A percentile compares a stretch with the other conserved stretches of the same genome.
Evolutionary conservation across 1,140 invertebrate genomes (phyloP).

Genomic region (Lepidurus apus): DNA sequence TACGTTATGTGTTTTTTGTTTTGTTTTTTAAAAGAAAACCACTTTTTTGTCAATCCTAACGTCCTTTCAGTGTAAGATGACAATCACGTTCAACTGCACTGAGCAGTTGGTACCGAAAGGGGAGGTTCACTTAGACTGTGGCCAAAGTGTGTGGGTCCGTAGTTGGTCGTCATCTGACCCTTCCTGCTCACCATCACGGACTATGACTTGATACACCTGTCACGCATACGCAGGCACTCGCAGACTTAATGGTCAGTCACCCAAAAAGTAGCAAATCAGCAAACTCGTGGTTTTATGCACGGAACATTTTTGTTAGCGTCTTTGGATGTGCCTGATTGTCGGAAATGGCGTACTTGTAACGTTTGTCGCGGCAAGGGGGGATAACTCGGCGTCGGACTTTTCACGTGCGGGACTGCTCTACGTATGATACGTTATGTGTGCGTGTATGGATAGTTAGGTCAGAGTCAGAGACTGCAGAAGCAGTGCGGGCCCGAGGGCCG

Average conservation of each 20-base stretch:
- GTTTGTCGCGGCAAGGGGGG: background rate
- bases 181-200: conserved; percentile 1
- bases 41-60: background rate
- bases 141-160: conserved; percentile 1
- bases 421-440: background rate
- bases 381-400: background rate
- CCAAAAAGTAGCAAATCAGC: background rate
- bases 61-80: background rate
- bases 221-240: conserved; percentile 10
- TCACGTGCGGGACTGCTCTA: background rate
- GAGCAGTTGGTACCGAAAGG: background rate
- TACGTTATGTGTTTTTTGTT: background rate
- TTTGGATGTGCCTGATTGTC: background rate
- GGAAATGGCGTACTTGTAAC: background rate
- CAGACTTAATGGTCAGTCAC: background rate
- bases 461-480: conserved; percentile 8
- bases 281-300: background rate
- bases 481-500: conserved; percentile 19
- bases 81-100: background rate
- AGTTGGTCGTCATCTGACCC: conserved; percentile 20
- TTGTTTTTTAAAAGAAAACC: background rate
- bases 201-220: conserved; percentile 6
- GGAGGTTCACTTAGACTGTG: background rate
- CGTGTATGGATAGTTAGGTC: conserved; percentile 1
- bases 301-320: background rate